Percentiles rank a stretch among this genome's conserved stretches.
Conservation (phyloP, 23 tunicate genomes). For the Corella eumyota region DNA sequence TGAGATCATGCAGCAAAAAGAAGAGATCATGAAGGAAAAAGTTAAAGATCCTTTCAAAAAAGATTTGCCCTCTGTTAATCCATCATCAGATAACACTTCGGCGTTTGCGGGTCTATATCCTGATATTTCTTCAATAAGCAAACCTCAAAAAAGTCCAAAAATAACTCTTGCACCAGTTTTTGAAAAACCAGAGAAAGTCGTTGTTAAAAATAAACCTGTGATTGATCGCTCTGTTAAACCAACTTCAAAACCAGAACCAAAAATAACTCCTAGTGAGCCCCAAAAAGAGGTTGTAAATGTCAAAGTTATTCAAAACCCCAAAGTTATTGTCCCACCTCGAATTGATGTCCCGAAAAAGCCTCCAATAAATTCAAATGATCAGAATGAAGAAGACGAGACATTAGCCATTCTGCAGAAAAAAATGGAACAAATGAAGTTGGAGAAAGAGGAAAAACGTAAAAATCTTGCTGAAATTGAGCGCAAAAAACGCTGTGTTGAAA, state of each 20-base stretch:
- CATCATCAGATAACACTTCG: background rate
- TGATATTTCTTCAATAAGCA: too few relatives aligned
- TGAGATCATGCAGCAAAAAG: too few relatives aligned
- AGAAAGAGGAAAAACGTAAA: constrained; percentile 36
- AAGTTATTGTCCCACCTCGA: too few relatives aligned
- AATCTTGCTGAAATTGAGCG: constrained; percentile 27
- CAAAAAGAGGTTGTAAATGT: background rate
- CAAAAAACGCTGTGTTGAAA: constrained; percentile 25
- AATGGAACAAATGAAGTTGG: constrained; percentile 20
- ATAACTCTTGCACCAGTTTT: constrained; percentile 3
- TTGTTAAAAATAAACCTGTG: background rate
- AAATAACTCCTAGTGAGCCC: background rate
- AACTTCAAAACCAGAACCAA: background rate
- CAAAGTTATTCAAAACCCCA: too few relatives aligned
- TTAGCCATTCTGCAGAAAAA: background rate
- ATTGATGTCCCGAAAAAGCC: too few relatives aligned
- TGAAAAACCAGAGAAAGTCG: background rate
- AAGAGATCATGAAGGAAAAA: too few relatives aligned
- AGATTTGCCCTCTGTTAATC: background rate
- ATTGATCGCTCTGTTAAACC: background rate
- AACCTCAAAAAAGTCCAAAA: background rate
- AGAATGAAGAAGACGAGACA: background rate
- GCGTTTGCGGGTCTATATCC: constrained; percentile 3
- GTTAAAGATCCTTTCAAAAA: too few relatives aligned
- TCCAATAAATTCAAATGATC: too few relatives aligned